Evolutionary conservation across 2,113 vertebrate species (phyloP).

Genomic region (Myodes glareolus): DNA sequence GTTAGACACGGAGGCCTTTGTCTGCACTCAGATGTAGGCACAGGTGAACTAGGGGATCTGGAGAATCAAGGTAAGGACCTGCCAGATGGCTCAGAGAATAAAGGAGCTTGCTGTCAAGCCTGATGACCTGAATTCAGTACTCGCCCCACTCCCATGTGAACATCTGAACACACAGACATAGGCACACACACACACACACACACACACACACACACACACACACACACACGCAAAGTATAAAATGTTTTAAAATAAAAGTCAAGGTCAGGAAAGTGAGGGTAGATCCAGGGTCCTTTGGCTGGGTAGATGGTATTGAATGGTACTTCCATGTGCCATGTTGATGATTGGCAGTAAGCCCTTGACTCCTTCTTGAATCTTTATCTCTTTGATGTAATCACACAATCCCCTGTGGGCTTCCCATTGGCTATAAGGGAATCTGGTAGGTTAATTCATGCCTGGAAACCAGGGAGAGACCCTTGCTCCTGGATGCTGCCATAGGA

Average conservation of each 20-base stretch:
- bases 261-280: neutral
- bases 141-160: neutral
- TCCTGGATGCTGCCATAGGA: neutral
- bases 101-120: neutral
- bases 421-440: neutral
- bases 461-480: neutral
- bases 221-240: neutral
- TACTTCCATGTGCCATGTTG: neutral
- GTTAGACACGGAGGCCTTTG: neutral
- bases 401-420: neutral
- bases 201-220: neutral
- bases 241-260: neutral
- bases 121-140: neutral
- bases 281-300: neutral
- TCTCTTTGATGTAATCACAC: neutral
- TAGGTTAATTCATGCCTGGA: neutral
- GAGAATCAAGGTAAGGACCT: neutral
- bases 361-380: neutral
- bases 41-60: neutral
- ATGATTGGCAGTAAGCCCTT: conserved; percentile 10
- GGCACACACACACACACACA: neutral
- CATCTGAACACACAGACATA: no score
- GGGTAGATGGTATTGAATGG: neutral
- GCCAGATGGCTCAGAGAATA: no score
- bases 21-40: neutral